phyloP scores from a whole-genome alignment of 2,797 vertebrate genomes.

The Sebastiscus albofasciatus region DNA sequence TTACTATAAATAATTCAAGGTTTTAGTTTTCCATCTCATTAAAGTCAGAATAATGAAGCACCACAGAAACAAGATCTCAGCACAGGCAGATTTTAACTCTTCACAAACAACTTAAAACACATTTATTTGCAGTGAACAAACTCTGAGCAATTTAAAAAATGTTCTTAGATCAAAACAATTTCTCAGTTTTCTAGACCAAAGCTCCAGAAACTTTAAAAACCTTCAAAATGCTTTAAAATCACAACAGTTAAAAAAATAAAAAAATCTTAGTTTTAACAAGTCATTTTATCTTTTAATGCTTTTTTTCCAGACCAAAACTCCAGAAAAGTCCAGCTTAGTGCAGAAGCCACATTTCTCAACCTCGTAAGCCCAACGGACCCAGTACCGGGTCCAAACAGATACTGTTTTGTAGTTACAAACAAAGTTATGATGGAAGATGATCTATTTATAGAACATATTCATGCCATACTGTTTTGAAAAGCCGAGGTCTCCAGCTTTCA shows the following conservation, averaged over 20 bases:
- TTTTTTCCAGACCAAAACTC: too few species aligned
- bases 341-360: too few species aligned
- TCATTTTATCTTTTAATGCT: too few species aligned
- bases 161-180: neutral
- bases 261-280: too few species aligned
- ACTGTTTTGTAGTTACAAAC: too few species aligned
- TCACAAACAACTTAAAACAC: neutral
- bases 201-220: neutral
- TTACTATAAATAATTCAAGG: constrained; percentile 31
- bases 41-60: neutral
- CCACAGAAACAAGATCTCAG: neutral
- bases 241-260: neutral
- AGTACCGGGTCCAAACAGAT: too few species aligned
- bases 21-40: constrained; percentile 2
- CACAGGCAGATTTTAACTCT: neutral
- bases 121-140: neutral
- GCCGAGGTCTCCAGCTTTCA: too few species aligned
- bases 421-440: too few species aligned
- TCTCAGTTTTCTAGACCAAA: neutral
- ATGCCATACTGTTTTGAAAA: too few species aligned
- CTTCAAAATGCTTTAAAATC: neutral
- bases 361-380: too few species aligned
- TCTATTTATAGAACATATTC: too few species aligned
- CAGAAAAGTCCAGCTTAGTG: too few species aligned
- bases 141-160: neutral